phyloP scores from a whole-genome alignment of 1,140 invertebrate species.

The Zaprionus inermis region DNA sequence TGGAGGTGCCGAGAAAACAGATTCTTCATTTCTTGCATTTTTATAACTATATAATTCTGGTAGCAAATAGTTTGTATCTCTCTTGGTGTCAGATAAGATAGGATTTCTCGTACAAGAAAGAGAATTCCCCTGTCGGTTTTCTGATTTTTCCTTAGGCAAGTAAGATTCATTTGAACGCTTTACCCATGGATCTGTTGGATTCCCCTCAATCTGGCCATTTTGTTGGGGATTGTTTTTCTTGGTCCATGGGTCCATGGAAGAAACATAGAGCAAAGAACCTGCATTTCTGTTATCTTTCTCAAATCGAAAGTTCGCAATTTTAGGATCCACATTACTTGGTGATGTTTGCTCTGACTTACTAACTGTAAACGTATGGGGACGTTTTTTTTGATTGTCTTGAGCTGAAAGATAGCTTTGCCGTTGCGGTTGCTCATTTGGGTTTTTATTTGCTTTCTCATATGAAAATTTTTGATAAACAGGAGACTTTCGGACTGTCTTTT shows the following conservation, averaged over 20 bases:
- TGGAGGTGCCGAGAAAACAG: conserved; percentile 62
- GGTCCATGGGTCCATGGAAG: conserved; percentile 79
- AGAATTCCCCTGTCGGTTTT: conserved; percentile 45
- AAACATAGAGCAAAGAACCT: conserved; percentile 71
- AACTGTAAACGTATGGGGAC: conserved; percentile 53
- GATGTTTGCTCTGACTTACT: conserved; percentile 81
- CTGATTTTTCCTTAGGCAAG: conserved; percentile 30
- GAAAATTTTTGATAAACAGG: conserved; percentile 31
- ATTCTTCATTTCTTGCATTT: conserved; percentile 33
- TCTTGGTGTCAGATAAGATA: conserved; percentile 32
- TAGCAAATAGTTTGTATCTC: conserved; percentile 39
- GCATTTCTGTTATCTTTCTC: conserved; percentile 72
- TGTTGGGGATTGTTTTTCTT: conserved; percentile 65
- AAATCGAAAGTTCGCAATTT: conserved; percentile 59
- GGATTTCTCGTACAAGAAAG: conserved; percentile 37
- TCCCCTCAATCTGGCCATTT: conserved; percentile 20
- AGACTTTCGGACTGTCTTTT: conserved; percentile 29
- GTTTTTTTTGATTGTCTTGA: conserved; percentile 58
- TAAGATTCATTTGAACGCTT: conserved; percentile 48
- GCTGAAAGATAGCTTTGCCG: conserved; percentile 16
- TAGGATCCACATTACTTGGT: conserved; percentile 72
- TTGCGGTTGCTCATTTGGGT: conserved; percentile 46
- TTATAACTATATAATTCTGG: conserved; percentile 43
- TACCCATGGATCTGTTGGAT: conserved; percentile 63
- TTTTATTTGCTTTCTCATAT: conserved; percentile 48